phyloP scores from a whole-genome alignment of 2,113 vertebrate species.

The Gasterosteus nipponicus region DNA sequence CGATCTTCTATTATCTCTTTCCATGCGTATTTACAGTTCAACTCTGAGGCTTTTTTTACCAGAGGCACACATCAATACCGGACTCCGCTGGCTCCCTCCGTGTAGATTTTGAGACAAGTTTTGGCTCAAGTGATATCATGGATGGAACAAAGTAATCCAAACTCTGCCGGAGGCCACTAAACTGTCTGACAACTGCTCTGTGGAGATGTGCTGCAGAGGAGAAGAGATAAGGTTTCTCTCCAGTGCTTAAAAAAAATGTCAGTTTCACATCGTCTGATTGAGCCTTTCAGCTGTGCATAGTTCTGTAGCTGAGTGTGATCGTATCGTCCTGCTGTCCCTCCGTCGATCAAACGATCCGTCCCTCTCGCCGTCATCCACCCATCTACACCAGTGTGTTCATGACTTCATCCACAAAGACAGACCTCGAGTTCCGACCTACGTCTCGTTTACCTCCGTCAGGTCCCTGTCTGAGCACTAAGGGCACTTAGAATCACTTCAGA shows the following conservation, averaged over 20 bases:
- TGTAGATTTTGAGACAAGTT: slow-evolving; percentile 68
- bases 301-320: slow-evolving; percentile 13
- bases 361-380: background rate
- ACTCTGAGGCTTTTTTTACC: slow-evolving; percentile 41
- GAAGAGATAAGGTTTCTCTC: slow-evolving; percentile 36
- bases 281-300: slow-evolving; percentile 10
- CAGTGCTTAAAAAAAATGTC: slow-evolving; percentile 12
- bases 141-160: slow-evolving; percentile 71
- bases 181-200: slow-evolving; percentile 59
- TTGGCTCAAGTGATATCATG: slow-evolving; percentile 69
- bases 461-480: background rate
- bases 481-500: slow-evolving; percentile 25
- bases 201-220: slow-evolving; percentile 37
- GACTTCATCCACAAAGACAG: background rate
- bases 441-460: background rate
- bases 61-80: slow-evolving; percentile 59
- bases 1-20: slow-evolving; percentile 34
- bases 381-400: background rate
- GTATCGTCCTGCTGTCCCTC: background rate
- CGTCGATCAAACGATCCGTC: background rate
- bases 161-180: slow-evolving; percentile 60
- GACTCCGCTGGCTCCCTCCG: slow-evolving; percentile 33
- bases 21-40: slow-evolving; percentile 39
- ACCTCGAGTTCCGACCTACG: background rate
- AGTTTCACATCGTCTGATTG: slow-evolving; percentile 5